Percentiles rank a stretch among this genome's conserved stretches.
Evolutionary conservation across 2,113 vertebrate genomes (phyloP).

Genomic region (Piaya cayana): DNA sequence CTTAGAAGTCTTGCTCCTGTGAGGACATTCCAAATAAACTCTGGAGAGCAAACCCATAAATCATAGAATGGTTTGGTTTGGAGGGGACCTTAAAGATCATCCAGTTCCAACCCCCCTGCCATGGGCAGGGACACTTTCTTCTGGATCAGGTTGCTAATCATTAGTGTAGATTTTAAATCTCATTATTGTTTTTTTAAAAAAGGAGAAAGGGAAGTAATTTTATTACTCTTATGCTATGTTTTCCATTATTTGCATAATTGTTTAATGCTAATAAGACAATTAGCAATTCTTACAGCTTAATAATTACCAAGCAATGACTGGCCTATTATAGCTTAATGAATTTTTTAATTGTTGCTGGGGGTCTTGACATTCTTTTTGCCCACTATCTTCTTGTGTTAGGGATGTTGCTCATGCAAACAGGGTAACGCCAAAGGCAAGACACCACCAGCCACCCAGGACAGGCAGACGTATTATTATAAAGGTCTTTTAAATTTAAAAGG

Average conservation of each 20-base stretch:
- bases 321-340: constrained; percentile 65
- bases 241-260: constrained; percentile 74
- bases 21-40: background rate
- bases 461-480: background rate
- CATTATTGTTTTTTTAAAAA: background rate
- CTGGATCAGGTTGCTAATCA: background rate
- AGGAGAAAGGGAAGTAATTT: background rate
- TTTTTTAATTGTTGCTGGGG: constrained; percentile 71
- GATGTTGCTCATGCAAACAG: background rate
- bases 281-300: constrained; percentile 71
- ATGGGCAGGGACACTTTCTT: too few relatives aligned
- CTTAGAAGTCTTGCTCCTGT: background rate
- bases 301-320: constrained; percentile 61
- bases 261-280: constrained; percentile 73
- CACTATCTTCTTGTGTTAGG: background rate
- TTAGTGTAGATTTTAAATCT: background rate
- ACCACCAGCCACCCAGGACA: background rate
- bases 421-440: background rate
- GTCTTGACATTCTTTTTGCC: constrained; percentile 41
- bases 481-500: background rate
- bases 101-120: too few relatives aligned
- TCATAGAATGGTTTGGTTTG: too few relatives aligned
- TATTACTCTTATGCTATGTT: constrained; percentile 60
- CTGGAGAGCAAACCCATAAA: background rate
- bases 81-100: too few relatives aligned